Percentiles rank a stretch among this genome's conserved stretches.
Evolutionary conservation across 2,888 invertebrate genomes (phyloP).

Genomic region (Meiosimyza decipiens): DNA sequence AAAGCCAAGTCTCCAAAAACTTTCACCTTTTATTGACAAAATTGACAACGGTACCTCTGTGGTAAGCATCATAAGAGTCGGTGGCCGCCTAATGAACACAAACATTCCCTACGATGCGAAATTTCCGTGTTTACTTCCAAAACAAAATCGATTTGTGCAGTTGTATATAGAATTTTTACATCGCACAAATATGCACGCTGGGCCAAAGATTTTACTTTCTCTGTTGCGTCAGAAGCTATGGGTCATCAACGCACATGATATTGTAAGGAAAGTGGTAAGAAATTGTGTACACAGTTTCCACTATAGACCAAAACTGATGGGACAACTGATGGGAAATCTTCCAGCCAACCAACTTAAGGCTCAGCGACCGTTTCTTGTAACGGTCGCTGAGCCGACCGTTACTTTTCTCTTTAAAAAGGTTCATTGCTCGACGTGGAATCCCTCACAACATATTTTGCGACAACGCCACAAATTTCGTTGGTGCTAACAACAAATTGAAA

Average conservation of each 20-base stretch:
- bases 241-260: slow-evolving; percentile 21
- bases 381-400: no score
- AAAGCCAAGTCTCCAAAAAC: not conserved
- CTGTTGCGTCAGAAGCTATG: slow-evolving; percentile 16
- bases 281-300: slow-evolving; percentile 29
- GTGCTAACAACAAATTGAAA: no score
- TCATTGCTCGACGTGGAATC: no score
- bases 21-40: not conserved
- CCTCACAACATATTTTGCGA: no score
- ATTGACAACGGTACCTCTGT: not conserved
- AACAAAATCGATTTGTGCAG: slow-evolving; percentile 21
- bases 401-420: no score
- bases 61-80: not conserved
- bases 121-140: slow-evolving; percentile 48
- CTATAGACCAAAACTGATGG: slow-evolving; percentile 25
- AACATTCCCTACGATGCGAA: slow-evolving; percentile 44
- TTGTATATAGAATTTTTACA: not conserved
- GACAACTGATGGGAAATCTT: slow-evolving; percentile 37
- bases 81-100: slow-evolving; percentile 21
- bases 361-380: slow-evolving; percentile 14
- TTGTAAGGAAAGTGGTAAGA: slow-evolving; percentile 22
- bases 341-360: slow-evolving; percentile 21
- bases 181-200: slow-evolving; percentile 12
- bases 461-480: no score
- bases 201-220: slow-evolving; percentile 10